Evolutionary conservation across 1,140 invertebrate species (phyloP).

Genomic region (Maniola jurtina): DNA sequence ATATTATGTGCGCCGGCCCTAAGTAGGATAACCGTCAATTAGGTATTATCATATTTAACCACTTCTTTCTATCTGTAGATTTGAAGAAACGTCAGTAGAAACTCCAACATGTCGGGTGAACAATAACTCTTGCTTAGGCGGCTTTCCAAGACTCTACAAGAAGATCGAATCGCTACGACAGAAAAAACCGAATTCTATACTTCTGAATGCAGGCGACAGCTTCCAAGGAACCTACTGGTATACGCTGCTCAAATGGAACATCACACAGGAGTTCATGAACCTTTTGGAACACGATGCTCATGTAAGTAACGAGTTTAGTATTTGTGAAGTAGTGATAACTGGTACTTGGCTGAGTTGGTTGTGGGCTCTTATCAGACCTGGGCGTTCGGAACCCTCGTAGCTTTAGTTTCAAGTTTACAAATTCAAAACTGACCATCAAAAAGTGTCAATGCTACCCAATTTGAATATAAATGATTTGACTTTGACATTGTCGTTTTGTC

Average conservation of each 20-base stretch:
- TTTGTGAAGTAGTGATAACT: no score
- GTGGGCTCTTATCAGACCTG: no score
- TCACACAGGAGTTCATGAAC: constrained; percentile 85
- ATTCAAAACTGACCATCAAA: no score
- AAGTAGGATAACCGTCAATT: no score
- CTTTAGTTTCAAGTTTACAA: no score
- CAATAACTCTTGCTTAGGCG: constrained; percentile 80
- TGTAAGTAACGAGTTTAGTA: constrained; percentile 75
- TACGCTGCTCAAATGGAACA: constrained; percentile 83
- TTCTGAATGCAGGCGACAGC: constrained; percentile 87
- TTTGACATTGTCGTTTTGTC: no score
- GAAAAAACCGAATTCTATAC: constrained; percentile 80
- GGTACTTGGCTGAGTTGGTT: no score
- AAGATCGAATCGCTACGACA: constrained; percentile 74
- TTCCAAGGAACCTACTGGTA: constrained; percentile 90
- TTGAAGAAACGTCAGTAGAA: constrained; percentile 62
- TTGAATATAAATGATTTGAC: no score
- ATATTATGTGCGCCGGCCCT: no score
- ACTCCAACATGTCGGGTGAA: constrained; percentile 57
- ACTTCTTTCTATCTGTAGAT: constrained; percentile 34
- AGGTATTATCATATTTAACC: no score
- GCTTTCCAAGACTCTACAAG: constrained; percentile 81
- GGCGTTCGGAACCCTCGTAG: no score
- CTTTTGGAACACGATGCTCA: constrained; percentile 84
- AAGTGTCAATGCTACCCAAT: no score